phyloP scores from a whole-genome alignment of 1,140 invertebrate species.

The Lysiphlebus fabarum region DNA sequence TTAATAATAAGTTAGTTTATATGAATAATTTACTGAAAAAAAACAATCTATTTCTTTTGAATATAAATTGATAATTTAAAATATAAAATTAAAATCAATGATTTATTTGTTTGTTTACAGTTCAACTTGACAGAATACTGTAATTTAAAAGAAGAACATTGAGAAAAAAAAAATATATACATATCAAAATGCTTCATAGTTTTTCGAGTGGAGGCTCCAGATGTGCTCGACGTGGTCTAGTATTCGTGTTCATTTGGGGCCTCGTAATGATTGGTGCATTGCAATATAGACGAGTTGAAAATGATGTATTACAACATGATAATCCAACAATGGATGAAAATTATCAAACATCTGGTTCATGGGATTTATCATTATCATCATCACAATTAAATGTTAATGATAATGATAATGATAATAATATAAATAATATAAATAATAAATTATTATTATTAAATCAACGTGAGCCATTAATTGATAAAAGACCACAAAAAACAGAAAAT shows the following conservation, averaged over 20 bases:
- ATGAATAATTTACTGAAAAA: too few relatives aligned
- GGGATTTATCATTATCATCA: constrained; percentile 33
- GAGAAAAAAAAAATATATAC: neutral
- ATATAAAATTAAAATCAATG: constrained; percentile 14
- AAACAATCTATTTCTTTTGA: too few relatives aligned
- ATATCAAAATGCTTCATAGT: constrained; percentile 41
- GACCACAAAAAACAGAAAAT: constrained; percentile 68
- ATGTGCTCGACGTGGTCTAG: constrained; percentile 53
- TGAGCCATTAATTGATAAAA: constrained; percentile 65
- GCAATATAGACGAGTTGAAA: constrained; percentile 48
- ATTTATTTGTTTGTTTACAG: constrained; percentile 5
- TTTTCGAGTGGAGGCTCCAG: constrained; percentile 44
- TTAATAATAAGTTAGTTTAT: too few relatives aligned
- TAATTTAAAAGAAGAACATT: neutral
- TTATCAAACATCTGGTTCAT: constrained; percentile 44
- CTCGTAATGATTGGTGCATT: constrained; percentile 53
- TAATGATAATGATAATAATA: neutral
- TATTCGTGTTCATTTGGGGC: constrained; percentile 53
- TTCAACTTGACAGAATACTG: neutral
- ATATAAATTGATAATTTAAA: too few relatives aligned
- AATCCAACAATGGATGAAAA: constrained; percentile 37
- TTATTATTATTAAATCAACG: constrained; percentile 9
- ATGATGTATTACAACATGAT: constrained; percentile 36
- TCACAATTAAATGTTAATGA: neutral
- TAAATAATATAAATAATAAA: constrained; percentile 19